These are phyloP conservation scores for Suricata suricatta DNA, from an alignment of 2,113 vertebrate species.

Conservation along the genomic window DNA sequence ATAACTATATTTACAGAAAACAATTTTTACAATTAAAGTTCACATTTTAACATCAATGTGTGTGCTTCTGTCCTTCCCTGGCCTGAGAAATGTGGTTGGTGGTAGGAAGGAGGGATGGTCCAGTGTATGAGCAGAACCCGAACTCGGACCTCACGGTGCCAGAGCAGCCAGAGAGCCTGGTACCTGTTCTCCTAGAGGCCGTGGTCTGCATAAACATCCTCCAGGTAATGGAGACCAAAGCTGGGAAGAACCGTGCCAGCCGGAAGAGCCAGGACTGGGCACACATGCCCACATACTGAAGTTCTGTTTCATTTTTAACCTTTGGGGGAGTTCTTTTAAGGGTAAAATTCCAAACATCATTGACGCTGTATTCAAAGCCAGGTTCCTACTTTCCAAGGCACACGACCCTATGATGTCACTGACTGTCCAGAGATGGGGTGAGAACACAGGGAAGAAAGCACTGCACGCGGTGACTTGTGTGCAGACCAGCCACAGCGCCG, in stretches of 20 bases:
- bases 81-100: neutral
- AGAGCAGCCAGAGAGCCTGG: neutral
- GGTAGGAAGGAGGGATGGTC: neutral
- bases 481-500: neutral
- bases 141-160: rapidly evolving
- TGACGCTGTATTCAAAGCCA: neutral
- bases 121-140: rapidly evolving
- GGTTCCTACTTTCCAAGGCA: neutral
- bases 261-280: neutral
- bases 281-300: neutral
- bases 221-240: neutral
- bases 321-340: neutral
- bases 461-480: rapidly evolving
- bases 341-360: neutral
- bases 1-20: slow-evolving; percentile 83
- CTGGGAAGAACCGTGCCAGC: neutral
- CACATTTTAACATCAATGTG: slow-evolving; percentile 82
- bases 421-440: neutral
- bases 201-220: neutral
- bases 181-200: neutral
- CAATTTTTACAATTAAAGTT: slow-evolving; percentile 86
- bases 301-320: neutral
- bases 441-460: neutral
- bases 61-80: neutral
- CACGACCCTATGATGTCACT: rapidly evolving